phyloP scores from a whole-genome alignment of 2,888 invertebrate genomes.

The Lumbricus terrestris region DNA sequence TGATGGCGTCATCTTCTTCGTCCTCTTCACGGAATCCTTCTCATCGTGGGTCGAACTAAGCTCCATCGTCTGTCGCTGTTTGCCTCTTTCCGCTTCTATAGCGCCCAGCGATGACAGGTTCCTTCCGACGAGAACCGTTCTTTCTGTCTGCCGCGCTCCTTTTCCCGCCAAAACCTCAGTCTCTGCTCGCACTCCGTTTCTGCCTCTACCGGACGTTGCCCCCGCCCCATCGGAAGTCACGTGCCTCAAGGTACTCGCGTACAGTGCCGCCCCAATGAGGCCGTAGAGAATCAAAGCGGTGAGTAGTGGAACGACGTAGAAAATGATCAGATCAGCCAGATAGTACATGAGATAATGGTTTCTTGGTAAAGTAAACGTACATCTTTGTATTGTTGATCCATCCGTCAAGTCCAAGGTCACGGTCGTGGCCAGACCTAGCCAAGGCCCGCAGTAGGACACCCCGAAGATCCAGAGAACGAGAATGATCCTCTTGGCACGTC shows the following conservation, averaged over 20 bases:
- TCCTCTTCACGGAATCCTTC: background rate
- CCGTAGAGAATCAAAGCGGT: constrained; percentile 66
- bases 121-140: background rate
- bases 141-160: background rate
- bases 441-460: constrained; percentile 14
- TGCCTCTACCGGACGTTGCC: background rate
- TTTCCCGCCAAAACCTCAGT: background rate
- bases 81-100: background rate
- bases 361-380: constrained; percentile 60
- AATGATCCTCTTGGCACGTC: constrained; percentile 16
- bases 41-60: background rate
- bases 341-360: constrained; percentile 63
- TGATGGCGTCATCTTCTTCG: background rate
- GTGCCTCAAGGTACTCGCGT: background rate
- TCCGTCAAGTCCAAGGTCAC: background rate
- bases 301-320: constrained; percentile 67
- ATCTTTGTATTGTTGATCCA: constrained; percentile 49
- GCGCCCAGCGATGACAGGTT: background rate
- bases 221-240: background rate
- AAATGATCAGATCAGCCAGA: constrained; percentile 66
- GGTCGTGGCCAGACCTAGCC: background rate
- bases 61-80: background rate
- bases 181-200: background rate
- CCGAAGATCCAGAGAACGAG: constrained; percentile 8
- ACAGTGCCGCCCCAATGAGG: constrained; percentile 64